phyloP scores from a whole-genome alignment of 2,113 vertebrate genomes.

The Entomyzon cyanotis region DNA sequence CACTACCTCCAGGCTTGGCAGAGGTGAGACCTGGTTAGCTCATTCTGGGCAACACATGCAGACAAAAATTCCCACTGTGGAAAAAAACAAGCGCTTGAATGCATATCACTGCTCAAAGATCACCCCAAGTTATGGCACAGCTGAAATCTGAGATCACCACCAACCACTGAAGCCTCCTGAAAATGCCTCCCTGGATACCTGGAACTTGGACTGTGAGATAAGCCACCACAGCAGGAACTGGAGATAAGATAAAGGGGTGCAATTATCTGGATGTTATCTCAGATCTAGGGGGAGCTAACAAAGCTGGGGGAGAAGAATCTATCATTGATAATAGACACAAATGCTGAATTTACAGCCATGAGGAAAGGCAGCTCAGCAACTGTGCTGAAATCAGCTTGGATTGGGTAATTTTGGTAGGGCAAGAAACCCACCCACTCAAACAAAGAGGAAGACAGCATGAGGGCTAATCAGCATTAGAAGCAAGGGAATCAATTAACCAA shows the following conservation, averaged over 20 bases:
- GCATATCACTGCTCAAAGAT: background rate
- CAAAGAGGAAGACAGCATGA: background rate
- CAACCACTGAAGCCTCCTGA: background rate
- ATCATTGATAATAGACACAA: background rate
- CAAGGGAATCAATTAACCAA: background rate
- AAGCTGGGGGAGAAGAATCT: background rate
- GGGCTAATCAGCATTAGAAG: background rate
- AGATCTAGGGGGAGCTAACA: background rate
- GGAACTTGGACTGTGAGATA: background rate
- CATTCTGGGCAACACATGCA: background rate
- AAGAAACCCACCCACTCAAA: background rate
- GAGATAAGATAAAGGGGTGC: background rate
- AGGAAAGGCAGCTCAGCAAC: background rate
- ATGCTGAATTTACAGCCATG: background rate
- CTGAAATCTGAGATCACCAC: background rate
- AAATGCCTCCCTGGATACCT: background rate
- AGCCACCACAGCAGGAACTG: background rate
- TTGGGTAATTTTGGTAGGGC: background rate
- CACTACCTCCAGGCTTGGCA: background rate
- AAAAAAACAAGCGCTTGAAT: background rate
- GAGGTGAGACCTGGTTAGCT: background rate
- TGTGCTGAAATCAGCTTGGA: background rate
- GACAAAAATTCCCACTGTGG: background rate
- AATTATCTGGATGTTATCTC: background rate
- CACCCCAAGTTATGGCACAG: background rate